Base-by-base conservation (phyloP, 2,888 invertebrate genomes). In the Sturmia bella region DNA sequence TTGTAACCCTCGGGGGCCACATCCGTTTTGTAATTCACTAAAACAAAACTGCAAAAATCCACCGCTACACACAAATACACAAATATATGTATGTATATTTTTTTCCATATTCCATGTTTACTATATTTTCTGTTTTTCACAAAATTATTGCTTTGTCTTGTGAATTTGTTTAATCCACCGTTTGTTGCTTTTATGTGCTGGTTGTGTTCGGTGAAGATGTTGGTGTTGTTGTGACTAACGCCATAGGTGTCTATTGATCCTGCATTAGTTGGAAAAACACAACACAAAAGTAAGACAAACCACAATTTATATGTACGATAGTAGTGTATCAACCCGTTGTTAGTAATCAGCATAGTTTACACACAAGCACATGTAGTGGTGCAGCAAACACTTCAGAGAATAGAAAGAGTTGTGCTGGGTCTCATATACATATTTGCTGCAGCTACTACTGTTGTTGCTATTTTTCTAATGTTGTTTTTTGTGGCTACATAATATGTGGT, bases 221-320 rank as follows among this genome's bases (percentile, higher is more conserved):
- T 64, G 54, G 43, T 76, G 50, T 77, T 80, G 52, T 77, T 81
- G 66, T 64, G 77, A 80, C 80, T 83, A 78, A 80, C 82, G 74
- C 78, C 74, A 78, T 74, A 84, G 79, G 84, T 84, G 84, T 84
- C 80, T 82, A 85, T 85, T 83, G 84, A 84, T 85, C 79, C 84
- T 77, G 80, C 79, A 84, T 84, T 84, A 75, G 83, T 79, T 48
- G 5, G 52, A 73, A 39, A 57, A 61, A 12, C 43, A 63, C 19
- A 63, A 27, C 45, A 27, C 45, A 57, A 45, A 59, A 61, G 64
- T 59, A 68, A 57, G n/a, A 66, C 59, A 61, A 61, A 52, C 76
- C 68, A 69, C 76, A 69, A 63, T 79, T 59, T 75, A 61, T 75
- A 61, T 72, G 27, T 41, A 64, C 37, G 50, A 43, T 64, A 45